phyloP scores from a whole-genome alignment of 2,113 vertebrate genomes.

The Eurystomus gularis region DNA sequence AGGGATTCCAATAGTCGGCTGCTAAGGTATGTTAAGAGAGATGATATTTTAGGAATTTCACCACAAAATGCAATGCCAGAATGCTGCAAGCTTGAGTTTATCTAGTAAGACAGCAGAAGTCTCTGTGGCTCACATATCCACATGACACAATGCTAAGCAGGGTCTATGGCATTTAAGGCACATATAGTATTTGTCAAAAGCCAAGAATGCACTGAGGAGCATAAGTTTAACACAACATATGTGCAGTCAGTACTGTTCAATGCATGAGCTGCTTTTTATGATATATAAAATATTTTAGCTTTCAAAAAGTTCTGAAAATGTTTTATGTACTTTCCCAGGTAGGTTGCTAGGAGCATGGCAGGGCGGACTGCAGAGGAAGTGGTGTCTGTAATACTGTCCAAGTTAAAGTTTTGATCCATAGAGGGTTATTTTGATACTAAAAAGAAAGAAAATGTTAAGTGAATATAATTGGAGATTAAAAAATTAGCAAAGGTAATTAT shows the following conservation, averaged over 20 bases:
- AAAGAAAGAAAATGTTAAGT: neutral
- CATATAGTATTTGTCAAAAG: neutral
- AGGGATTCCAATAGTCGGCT: neutral
- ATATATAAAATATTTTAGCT: neutral
- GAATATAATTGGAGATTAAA: neutral
- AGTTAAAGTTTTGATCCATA: neutral
- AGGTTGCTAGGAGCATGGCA: neutral
- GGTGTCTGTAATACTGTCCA: neutral
- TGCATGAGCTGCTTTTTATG: neutral
- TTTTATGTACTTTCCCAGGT: neutral
- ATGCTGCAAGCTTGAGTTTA: neutral
- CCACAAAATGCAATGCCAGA: neutral
- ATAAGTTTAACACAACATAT: neutral
- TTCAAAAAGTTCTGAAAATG: neutral
- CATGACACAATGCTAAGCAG: neutral
- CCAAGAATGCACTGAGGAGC: neutral
- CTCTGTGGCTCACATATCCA: neutral
- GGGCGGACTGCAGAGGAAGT: neutral
- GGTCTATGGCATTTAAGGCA: neutral
- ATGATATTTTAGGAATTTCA: neutral
- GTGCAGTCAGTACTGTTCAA: neutral
- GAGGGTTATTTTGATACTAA: neutral
- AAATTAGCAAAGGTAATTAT: neutral
- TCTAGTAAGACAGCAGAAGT: neutral
- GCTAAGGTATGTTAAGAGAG: neutral